These are phyloP conservation scores for Pelvicachromis taeniatus DNA, from an alignment of 2,113 vertebrate species.

Conservation along the genomic window DNA sequence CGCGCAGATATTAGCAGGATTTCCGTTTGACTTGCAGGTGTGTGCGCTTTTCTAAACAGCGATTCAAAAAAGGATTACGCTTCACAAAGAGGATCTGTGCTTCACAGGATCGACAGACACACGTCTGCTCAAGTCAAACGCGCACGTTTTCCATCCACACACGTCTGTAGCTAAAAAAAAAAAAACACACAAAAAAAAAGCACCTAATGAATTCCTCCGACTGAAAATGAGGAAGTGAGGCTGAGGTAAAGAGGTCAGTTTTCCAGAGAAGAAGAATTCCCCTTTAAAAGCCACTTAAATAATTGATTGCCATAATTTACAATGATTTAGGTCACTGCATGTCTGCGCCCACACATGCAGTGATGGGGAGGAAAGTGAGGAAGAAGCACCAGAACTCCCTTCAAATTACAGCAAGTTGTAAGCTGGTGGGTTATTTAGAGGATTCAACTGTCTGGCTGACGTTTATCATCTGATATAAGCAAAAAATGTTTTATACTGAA, in stretches of 20 bases:
- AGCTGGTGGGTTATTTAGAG: neutral
- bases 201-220: neutral
- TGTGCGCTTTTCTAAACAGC: neutral
- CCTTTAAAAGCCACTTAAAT: neutral
- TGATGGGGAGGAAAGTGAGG: neutral
- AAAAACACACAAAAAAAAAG: neutral
- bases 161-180: neutral
- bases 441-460: neutral
- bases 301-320: neutral
- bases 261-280: neutral
- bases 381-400: neutral
- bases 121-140: neutral
- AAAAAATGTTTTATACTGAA: neutral
- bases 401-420: neutral
- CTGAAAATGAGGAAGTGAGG: neutral
- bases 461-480: neutral
- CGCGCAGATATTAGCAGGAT: neutral
- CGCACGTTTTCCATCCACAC: neutral
- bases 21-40: neutral
- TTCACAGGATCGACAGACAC: neutral
- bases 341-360: neutral
- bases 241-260: neutral
- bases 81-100: neutral
- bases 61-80: neutral
- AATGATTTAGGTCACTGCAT: slow-evolving; percentile 1